Base-by-base conservation (phyloP, 2,797 vertebrate genomes). In the Gallirallus australis region DNA sequence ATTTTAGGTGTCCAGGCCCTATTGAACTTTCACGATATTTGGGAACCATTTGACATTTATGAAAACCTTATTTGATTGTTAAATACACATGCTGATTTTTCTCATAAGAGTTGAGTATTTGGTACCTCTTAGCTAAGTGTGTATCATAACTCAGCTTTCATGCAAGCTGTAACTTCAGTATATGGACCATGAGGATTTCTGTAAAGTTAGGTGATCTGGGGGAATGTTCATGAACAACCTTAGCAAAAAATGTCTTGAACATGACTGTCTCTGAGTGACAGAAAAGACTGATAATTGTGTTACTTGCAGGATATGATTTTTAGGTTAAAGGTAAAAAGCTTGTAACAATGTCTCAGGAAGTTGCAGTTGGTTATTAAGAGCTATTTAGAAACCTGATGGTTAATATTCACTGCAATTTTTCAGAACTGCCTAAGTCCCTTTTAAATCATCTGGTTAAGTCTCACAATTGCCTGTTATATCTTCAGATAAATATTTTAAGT, bases 291-390 rank as follows among this genome's bases (percentile, higher is more conserved):
- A 64, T 60, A 20, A 6, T 59, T 50, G 4, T 25, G 47, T 35
- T 47, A 52, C 19, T 60, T 50, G 37, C 21, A 78, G 21, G 14
- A 28, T 71, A 14, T 53, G 47, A 33, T 54, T 75, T 65, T 30
- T 15, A 59, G 25, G 20, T 39, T 76, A 70, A 65, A 66, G 15
- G 27, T 12, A 30, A 82, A 59, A 54, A 54, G 23, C 1, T 16
- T n/a, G 7, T 39, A 37, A 52, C 2, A 10, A 20, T 0, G 0
- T 11, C 24, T 56, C 50, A 79, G 25, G 33, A 78, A 61, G 31
- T 6, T 77, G 21, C 17, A 70, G 53, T 66, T 39, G 35, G 24
- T 47, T 25, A 18, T 45, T 52, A 50, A 50, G 31, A 71, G 30
- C 7, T 59, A 21, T 82, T 84, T 63, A 61, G 40, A 83, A 76